Evolutionary conservation across 2,888 invertebrate species (phyloP), one percentile per base, ranked within the genome.

Genomic region (Taenaris catops): DNA sequence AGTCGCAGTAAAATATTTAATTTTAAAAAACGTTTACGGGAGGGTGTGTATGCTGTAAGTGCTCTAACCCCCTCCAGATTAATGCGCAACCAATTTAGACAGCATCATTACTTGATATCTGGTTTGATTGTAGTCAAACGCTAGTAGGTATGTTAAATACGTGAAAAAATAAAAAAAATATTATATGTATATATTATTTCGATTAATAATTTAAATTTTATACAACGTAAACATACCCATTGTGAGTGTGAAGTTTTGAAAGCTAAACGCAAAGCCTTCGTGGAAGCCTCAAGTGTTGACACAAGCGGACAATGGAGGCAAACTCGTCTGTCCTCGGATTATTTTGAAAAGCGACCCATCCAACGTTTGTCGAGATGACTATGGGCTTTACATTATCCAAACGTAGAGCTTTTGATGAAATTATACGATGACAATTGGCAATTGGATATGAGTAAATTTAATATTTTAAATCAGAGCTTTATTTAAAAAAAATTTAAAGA

Each of bases 241-340:
- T 46, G 46, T 53, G 41, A 62, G 71, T 66, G 70, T 71, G 70
- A 75, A 69, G 73, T 70, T 75, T 73, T 75, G 79, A 72, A 74
- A 73, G 61, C 59, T 61, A 71, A 60, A 63, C 56, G 54, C 57
- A 74, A 78, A 67, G 61, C 58, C 52, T 84, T 84, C 86, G 73
- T 48, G 63, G 84, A 81, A 84, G 58, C 53, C 39, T 66, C 44
- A 43, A 83, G 83, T 84, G 81, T 84, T 84, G 74, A 79, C 74
- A 55, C 63, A 58, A 63, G 61, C 57, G 58, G 61, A 84, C 81
- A 84, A 84, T 76, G 63, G 66, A 46, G 38, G 57, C 70, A 86
- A 86, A 83, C 81, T 75, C 47, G 49, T 43, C 56, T 51, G 55
- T 66, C 58, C 61, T 58, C 60, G 58, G 75, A 83, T 83, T 81